phyloP scores from a whole-genome alignment of 2,113 vertebrate species.

The Oryzias javanicus region DNA sequence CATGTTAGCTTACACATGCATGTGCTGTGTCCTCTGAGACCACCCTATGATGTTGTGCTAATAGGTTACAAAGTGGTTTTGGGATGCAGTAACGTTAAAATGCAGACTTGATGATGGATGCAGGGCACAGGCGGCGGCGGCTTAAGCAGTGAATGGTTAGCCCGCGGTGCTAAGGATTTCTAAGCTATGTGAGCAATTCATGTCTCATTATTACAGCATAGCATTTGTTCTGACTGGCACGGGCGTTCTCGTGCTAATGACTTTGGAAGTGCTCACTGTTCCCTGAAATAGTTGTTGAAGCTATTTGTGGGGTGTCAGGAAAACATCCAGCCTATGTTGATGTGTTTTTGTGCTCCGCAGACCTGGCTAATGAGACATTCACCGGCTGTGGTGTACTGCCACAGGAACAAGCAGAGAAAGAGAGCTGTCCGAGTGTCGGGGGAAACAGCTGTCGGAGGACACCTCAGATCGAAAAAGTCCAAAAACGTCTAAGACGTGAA shows the following conservation, averaged over 20 bases:
- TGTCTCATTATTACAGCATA: slow-evolving; percentile 36
- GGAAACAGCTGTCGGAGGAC: slow-evolving; percentile 3
- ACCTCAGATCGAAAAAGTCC: slow-evolving; percentile 6
- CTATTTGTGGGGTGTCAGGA: slow-evolving; percentile 48
- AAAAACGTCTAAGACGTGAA: background rate
- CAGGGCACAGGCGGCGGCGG: slow-evolving; percentile 30
- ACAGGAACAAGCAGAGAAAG: slow-evolving; percentile 8
- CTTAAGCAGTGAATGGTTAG: slow-evolving; percentile 47
- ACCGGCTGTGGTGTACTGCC: slow-evolving; percentile 20
- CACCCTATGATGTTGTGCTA: slow-evolving; percentile 11
- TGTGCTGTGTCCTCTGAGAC: slow-evolving; percentile 14
- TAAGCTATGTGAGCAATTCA: slow-evolving; percentile 15
- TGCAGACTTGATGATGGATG: slow-evolving; percentile 23
- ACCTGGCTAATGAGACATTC: slow-evolving; percentile 35
- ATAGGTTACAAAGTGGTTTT: slow-evolving; percentile 8
- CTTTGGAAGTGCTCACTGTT: slow-evolving; percentile 26
- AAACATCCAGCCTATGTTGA: slow-evolving; percentile 40
- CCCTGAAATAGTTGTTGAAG: slow-evolving; percentile 38
- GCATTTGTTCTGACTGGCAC: slow-evolving; percentile 30
- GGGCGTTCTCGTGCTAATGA: slow-evolving; percentile 29
- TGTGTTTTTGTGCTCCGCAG: slow-evolving; percentile 39
- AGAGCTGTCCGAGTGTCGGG: slow-evolving; percentile 1
- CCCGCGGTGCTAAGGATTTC: slow-evolving; percentile 33
- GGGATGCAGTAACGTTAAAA: slow-evolving; percentile 34
- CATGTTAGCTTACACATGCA: slow-evolving; percentile 42